phyloP scores from a whole-genome alignment of 2,113 vertebrate species.

The Caracal caracal region DNA sequence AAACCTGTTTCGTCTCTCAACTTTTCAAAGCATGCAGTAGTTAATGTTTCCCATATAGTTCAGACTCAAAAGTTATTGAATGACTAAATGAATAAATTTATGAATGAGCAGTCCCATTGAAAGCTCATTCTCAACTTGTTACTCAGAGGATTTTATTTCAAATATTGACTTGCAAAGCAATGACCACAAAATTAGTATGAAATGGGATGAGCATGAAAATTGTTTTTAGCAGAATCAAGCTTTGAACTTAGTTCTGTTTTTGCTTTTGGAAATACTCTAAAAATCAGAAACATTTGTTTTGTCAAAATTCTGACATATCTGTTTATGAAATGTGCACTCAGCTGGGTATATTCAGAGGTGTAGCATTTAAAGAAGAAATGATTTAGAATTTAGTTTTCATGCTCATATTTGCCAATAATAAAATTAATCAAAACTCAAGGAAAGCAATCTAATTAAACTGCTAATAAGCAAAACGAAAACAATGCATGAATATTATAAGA shows the following conservation, averaged over 20 bases:
- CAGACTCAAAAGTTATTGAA: background rate
- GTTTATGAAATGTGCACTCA: slow-evolving; percentile 59
- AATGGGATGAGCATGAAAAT: slow-evolving; percentile 67
- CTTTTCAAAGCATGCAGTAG: background rate
- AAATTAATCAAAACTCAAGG: slow-evolving; percentile 42
- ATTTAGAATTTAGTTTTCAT: slow-evolving; percentile 62
- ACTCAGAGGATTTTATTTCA: slow-evolving; percentile 52
- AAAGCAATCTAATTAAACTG: slow-evolving; percentile 52
- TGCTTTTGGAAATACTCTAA: slow-evolving; percentile 44
- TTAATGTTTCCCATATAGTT: background rate
- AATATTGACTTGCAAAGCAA: slow-evolving; percentile 59
- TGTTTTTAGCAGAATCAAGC: slow-evolving; percentile 62
- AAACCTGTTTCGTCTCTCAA: slow-evolving; percentile 19
- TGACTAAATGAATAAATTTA: background rate
- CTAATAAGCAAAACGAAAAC: slow-evolving; percentile 56
- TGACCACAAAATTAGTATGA: slow-evolving; percentile 42
- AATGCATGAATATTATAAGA: background rate
- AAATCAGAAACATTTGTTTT: slow-evolving; percentile 64
- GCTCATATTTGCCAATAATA: slow-evolving; percentile 63
- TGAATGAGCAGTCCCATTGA: background rate
- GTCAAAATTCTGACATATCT: slow-evolving; percentile 55
- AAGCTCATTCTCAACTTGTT: slow-evolving; percentile 53
- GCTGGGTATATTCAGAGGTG: slow-evolving; percentile 68
- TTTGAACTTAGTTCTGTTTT: slow-evolving; percentile 42
- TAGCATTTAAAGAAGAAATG: slow-evolving; percentile 63